Evolutionary conservation across 2,113 vertebrate species (phyloP).

Genomic region (Sterna hirundo): DNA sequence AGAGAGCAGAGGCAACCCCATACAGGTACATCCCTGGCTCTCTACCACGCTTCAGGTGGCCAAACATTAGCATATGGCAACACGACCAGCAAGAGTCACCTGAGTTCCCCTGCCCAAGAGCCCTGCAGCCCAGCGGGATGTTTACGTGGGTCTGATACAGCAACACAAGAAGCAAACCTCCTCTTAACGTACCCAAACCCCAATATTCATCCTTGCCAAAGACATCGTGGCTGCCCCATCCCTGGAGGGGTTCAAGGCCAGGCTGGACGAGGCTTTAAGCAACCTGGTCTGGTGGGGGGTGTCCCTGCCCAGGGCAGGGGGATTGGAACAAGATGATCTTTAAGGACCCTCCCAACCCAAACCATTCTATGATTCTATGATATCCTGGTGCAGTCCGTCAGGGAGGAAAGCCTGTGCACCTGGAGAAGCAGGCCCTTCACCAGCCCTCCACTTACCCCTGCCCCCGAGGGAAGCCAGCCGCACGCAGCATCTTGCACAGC

Average conservation of each 20-base stretch:
- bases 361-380: background rate
- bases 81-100: background rate
- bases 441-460: background rate
- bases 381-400: background rate
- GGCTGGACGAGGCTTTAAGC: background rate
- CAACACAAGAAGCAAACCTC: background rate
- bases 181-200: background rate
- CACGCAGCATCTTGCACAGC: background rate
- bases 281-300: background rate
- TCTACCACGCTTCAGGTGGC: background rate
- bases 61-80: background rate
- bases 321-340: background rate
- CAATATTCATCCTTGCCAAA: background rate
- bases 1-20: background rate
- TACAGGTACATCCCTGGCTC: background rate
- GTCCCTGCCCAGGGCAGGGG: background rate
- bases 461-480: rapidly evolving
- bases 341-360: background rate
- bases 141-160: background rate
- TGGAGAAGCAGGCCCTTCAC: background rate
- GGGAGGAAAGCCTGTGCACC: background rate
- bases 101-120: background rate
- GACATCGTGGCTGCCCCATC: background rate
- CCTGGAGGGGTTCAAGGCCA: background rate
- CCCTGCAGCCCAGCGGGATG: background rate